These are phyloP conservation scores for Sebastes schlegelii DNA, from an alignment of 2,113 vertebrate species.

Conservation along the genomic window DNA sequence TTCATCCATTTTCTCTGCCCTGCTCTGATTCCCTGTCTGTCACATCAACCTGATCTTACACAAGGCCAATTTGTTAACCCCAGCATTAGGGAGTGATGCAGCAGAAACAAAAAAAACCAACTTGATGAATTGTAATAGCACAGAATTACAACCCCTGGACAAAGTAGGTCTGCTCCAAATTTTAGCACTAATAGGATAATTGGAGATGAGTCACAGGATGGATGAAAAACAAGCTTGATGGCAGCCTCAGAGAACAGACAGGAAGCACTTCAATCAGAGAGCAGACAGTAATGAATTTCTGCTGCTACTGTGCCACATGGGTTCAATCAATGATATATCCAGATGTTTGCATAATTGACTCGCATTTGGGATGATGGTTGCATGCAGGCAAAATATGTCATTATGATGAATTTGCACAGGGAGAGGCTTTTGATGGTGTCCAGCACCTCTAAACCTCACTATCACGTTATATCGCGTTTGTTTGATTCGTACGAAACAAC, in stretches of 20 bases:
- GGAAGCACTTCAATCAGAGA: slow-evolving; percentile 35
- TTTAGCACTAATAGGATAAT: slow-evolving; percentile 48
- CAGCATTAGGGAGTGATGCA: neutral
- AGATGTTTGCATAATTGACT: slow-evolving; percentile 28
- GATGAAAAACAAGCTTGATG: slow-evolving; percentile 38
- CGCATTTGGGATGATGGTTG: neutral
- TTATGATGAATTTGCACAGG: neutral
- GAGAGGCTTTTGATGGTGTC: neutral
- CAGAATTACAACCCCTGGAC: neutral
- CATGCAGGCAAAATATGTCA: slow-evolving; percentile 9
- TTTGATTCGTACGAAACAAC: too few species aligned
- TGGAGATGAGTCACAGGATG: slow-evolving; percentile 56
- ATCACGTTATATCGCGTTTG: too few species aligned
- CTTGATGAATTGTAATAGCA: slow-evolving; percentile 23
- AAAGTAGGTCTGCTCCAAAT: slow-evolving; percentile 34
- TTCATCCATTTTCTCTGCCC: neutral
- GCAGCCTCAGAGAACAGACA: slow-evolving; percentile 22
- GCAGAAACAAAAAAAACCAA: slow-evolving; percentile 29
- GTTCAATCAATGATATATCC: slow-evolving; percentile 19
- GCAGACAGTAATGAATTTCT: slow-evolving; percentile 25
- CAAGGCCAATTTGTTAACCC: neutral
- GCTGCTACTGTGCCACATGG: neutral
- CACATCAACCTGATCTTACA: slow-evolving; percentile 9
- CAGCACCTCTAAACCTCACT: neutral
- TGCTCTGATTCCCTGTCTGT: slow-evolving; percentile 16